Base-by-base conservation (phyloP, 2,888 invertebrate species). In the Dicyrtomina minuta region DNA sequence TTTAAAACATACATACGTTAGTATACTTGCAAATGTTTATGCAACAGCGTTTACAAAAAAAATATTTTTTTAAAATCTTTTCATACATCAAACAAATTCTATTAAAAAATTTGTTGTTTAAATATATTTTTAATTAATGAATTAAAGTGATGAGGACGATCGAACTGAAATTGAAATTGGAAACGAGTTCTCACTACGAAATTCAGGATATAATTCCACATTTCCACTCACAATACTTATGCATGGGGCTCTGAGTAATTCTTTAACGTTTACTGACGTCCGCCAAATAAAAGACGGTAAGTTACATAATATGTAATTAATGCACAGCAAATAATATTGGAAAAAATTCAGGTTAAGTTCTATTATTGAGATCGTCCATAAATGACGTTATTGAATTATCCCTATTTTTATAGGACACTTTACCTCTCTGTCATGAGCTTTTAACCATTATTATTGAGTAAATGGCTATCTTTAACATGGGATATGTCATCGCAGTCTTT, bases 231-330 rank as follows among this genome's bases (percentile, higher is more conserved):
- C 41, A 13, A 12, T 69, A 1, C 58, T 69, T 6, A 69, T 69
- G 55, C 69, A 69, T 33, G 65, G 69, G 1, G 58, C 60, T 13
- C 39, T 69, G 2, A 33, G 44, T n/a, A 53, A 69, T 39, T 46
- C 44, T 15, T 33, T 49, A 10, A 69, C 65, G 2, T 44, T 46
- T n/a, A 62, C 53, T 5, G 69, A 69, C 46, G 65, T 69, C 13
- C 53, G 51, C 3, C 22, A 33, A 2, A 55, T 69, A 20, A 69
- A 69, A 69, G 60, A 69, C 58, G 69, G 69, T 55, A 49, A 49
- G 33, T n/a, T 8, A 26, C 17, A 20, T 41, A 41, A 20, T 12
- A 39, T n/a, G n/a, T n/a, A n/a, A n/a, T n/a, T n/a, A n/a, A n/a
- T n/a, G n/a, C n/a, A n/a, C n/a, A n/a, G n/a, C n/a, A n/a, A n/a